Evolutionary conservation across 2,797 vertebrate genomes (phyloP).

Genomic region (Malurus leucopterus): DNA sequence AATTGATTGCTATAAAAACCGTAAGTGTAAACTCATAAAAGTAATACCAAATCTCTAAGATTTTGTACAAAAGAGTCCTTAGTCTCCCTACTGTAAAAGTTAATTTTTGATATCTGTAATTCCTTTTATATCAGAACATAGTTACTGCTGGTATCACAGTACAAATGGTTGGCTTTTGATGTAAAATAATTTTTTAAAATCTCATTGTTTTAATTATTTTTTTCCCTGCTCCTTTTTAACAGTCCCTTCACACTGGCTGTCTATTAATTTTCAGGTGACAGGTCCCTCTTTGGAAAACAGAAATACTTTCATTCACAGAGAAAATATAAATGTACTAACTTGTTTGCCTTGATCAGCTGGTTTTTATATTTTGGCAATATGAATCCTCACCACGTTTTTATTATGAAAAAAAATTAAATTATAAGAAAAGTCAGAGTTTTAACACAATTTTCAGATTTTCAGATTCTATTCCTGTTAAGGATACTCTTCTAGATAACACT

Average conservation of each 20-base stretch:
- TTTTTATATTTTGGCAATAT: background rate
- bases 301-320: background rate
- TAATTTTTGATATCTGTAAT: background rate
- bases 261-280: background rate
- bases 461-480: background rate
- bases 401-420: background rate
- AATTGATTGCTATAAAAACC: background rate
- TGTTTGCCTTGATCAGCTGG: background rate
- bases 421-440: background rate
- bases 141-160: background rate
- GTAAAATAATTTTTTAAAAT: background rate
- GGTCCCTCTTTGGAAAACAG: background rate
- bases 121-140: background rate
- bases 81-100: background rate
- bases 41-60: background rate
- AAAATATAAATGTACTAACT: background rate
- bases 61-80: background rate
- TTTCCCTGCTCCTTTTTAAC: background rate
- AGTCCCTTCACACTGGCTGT: background rate
- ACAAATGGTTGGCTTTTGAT: background rate
- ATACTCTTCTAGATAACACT: background rate
- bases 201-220: background rate
- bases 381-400: background rate
- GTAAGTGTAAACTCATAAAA: background rate
- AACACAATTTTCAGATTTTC: background rate